These are phyloP conservation scores for Synanthedon andrenaeformis DNA, from an alignment of 2,888 invertebrate genomes.

Conservation along the genomic window DNA sequence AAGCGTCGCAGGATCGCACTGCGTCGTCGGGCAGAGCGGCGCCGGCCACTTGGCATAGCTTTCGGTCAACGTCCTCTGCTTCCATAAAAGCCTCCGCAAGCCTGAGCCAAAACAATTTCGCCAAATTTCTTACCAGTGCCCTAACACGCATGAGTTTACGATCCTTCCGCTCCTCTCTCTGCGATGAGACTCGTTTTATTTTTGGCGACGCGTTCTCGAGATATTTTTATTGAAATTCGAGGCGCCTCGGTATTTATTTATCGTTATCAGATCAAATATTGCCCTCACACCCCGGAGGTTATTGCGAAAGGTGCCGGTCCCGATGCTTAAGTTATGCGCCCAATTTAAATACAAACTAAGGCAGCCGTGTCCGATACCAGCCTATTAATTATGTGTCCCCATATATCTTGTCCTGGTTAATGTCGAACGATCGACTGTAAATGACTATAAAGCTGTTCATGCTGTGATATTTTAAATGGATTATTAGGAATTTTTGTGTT, in stretches of 20 bases:
- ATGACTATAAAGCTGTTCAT: background rate
- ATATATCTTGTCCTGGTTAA: background rate
- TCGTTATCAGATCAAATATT: conserved; percentile 43
- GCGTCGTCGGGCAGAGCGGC: conserved; percentile 62
- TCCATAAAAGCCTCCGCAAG: conserved; percentile 60
- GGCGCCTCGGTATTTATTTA: conserved; percentile 38
- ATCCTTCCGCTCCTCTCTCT: conserved; percentile 32
- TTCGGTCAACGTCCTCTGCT: conserved; percentile 58
- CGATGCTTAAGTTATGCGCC: conserved; percentile 15
- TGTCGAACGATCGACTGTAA: background rate
- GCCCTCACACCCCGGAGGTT: conserved; percentile 18
- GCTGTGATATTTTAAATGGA: background rate
- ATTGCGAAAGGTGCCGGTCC: conserved; percentile 17
- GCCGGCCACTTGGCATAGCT: conserved; percentile 62
- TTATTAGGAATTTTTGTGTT: background rate
- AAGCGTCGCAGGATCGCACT: conserved; percentile 43
- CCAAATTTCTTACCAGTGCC: conserved; percentile 61
- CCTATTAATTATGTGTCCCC: background rate
- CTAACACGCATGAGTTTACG: conserved; percentile 63
- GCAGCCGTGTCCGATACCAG: background rate
- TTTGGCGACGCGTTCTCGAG: conserved; percentile 24
- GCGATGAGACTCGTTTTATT: conserved; percentile 39
- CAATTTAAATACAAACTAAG: conserved; percentile 15
- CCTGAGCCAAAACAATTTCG: conserved; percentile 64
- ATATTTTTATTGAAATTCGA: conserved; percentile 49